phyloP scores from a whole-genome alignment of 2,797 vertebrate species.

The Odontamblyopus lacepedii region DNA sequence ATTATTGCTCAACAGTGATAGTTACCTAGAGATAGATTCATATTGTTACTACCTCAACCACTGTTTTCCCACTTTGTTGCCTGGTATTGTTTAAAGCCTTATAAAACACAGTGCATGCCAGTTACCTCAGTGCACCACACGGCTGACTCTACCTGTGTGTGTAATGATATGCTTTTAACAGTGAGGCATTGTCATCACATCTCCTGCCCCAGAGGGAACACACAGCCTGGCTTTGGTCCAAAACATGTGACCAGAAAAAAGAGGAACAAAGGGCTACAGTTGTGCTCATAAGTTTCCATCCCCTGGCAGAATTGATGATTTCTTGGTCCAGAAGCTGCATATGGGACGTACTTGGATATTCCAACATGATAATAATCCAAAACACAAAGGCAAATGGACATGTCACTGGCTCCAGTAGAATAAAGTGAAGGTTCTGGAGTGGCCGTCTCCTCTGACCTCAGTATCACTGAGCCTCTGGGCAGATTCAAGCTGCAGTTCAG shows the following conservation, averaged over 20 bases:
- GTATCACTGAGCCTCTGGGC: no score
- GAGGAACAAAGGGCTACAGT: neutral
- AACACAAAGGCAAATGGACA: no score
- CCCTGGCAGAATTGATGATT: no score
- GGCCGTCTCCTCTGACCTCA: no score
- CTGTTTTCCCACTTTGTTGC: neutral
- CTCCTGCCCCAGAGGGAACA: neutral
- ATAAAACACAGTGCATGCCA: neutral
- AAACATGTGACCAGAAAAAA: neutral
- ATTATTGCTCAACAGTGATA: neutral
- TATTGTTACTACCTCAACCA: neutral
- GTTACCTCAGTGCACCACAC: neutral
- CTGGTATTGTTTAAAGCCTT: neutral
- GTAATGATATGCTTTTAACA: conserved; percentile 15
- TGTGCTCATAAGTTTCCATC: no score
- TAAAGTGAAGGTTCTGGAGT: no score
- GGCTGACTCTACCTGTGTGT: neutral
- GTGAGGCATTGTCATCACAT: conserved; percentile 32
- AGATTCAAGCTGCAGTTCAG: no score
- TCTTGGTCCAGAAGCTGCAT: no score
- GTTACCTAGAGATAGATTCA: neutral
- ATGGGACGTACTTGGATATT: no score
- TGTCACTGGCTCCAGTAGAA: no score
- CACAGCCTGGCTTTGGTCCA: neutral
- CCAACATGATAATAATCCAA: no score